Percentiles rank a stretch among this genome's conserved stretches.
Evolutionary conservation across 2,888 invertebrate species (phyloP).

Genomic region (Sesia bembeciformis): DNA sequence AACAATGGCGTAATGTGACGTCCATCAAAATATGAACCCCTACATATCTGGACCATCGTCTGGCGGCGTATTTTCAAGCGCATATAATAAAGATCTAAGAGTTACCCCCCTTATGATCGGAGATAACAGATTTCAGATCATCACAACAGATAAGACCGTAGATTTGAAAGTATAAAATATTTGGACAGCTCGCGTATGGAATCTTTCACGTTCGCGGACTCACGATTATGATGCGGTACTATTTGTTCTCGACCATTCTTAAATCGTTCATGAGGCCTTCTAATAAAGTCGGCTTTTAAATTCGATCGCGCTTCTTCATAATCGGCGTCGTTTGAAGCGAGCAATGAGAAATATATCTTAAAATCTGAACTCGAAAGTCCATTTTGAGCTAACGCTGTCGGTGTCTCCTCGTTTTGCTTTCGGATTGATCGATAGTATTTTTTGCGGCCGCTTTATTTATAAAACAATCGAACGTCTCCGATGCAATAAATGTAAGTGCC

Average conservation of each 20-base stretch:
- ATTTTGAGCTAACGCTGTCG: constrained; percentile 33
- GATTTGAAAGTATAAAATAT: constrained; percentile 75
- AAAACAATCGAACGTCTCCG: constrained; percentile 69
- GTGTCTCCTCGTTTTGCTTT: constrained; percentile 57
- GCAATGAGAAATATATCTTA: constrained; percentile 23
- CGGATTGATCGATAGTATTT: constrained; percentile 75
- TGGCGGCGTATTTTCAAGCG: constrained; percentile 20
- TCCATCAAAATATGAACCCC: constrained; percentile 44
- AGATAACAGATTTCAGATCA: constrained; percentile 66
- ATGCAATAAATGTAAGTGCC: constrained; percentile 56
- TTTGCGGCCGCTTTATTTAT: constrained; percentile 70
- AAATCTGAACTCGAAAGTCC: constrained; percentile 18
- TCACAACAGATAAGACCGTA: constrained; percentile 62
- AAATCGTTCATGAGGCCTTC: constrained; percentile 17
- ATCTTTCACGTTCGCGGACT: constrained; percentile 64
- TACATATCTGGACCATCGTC: constrained; percentile 18
- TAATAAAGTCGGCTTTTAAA: constrained; percentile 25
- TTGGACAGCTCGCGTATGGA: constrained; percentile 69
- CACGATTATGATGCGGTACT: constrained; percentile 58
- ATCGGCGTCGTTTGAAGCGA: constrained; percentile 19
- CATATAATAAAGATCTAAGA: constrained; percentile 73
- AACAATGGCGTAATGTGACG: constrained; percentile 63
- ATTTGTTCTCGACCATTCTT: constrained; percentile 12
- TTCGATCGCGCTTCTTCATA: constrained; percentile 3
- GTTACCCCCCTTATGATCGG: constrained; percentile 48